Base-by-base conservation (phyloP, 2,888 invertebrate species). In the Mallateleia sp. region DNA sequence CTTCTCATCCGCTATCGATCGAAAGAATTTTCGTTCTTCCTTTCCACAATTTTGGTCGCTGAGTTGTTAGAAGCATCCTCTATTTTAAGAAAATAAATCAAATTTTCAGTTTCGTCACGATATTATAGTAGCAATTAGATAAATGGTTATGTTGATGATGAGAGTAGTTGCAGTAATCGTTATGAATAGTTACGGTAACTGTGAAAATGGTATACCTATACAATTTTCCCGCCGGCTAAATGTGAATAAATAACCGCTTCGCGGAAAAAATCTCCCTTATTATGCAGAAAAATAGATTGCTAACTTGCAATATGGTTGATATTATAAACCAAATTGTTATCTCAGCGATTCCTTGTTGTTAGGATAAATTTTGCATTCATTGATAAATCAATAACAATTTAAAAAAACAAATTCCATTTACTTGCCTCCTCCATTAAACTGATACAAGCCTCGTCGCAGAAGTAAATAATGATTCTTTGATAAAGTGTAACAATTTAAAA, bases 111-210 rank as follows among this genome's bases (percentile, higher is more conserved):
- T 72, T 72, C 72, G 47, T 72, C 58, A 72, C 42, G 47, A 47
- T 22, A 28, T 58, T 47, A 58, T 56, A 58, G 45, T n/a, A 47
- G 72, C 45, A 60, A 72, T 72, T 72, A 72, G 58, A 25, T 72
- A 42, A 72, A 72, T 72, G 72, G 72, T 60, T 72, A 60, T 45
- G 72, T 47, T 47, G 72, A 72, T 47, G 72, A 72, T 72, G 72
- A 72, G 72, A 72, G 72, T 20, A 74, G 74, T 74, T 74, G 74
- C 74, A 74, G 74, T 74, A 60, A 62, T 15, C 74, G 60, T 74
- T 62, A 74, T 74, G 50, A 72, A 58, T 72, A 72, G 72, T 72
- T 72, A 72, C 58, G 72, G 58, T 72, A 58, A 72, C 72, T 72
- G 72, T 72, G 58, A 58, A 72, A 72, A 72, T 60, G 47, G 25